Evolutionary conservation across 2,113 vertebrate species (phyloP), one percentile per base, ranked within the genome.

Genomic region (Myodes glareolus): DNA sequence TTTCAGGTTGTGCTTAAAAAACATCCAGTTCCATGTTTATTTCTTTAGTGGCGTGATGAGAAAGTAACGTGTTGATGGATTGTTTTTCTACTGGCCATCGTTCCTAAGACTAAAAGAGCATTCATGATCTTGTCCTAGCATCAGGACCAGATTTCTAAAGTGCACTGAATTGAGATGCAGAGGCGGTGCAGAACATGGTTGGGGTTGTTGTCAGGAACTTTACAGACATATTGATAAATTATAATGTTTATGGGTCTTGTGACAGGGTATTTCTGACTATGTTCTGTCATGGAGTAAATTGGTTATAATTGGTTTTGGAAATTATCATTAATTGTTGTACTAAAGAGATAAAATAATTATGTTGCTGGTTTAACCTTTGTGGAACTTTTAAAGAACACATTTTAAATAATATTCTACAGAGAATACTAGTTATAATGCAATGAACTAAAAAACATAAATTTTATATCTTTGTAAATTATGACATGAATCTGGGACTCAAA

Each of bases 321-420:
- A 13, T 11, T 80, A 11, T 94, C 33, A 21, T 73, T 25, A 77
- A 67, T 36, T 88, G 42, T 29, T 68, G 3, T 39, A 25, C 25
- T 73, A 73, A 93, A 36, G 39, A 94, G 21, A 65, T 80, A 27
- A 88, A 87, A 84, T n/a, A 87, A 27, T 85, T 77, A 55, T 84
- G 72, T 84, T 96, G 45, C 9, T 33, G 3, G 42, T 90, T 95
- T 92, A 72, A 82, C 14, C 8, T 77, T 67, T 61, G 29, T 45
- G 45, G 21, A 78, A 88, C 50, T 76, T 67, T 97, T 76, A 29
- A 47, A 52, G 55, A 75, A 86, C 76, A 31, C 73, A 47, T 29
- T 90, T 92, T 12, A 73, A 45, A 13, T 89, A 68, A 88, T 88
- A 23, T 78, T 50, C 23, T 73, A 23, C 9, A 3, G 27, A 96